Evolutionary conservation across 2,888 invertebrate species (phyloP).

Genomic region (Mythimna pallens): DNA sequence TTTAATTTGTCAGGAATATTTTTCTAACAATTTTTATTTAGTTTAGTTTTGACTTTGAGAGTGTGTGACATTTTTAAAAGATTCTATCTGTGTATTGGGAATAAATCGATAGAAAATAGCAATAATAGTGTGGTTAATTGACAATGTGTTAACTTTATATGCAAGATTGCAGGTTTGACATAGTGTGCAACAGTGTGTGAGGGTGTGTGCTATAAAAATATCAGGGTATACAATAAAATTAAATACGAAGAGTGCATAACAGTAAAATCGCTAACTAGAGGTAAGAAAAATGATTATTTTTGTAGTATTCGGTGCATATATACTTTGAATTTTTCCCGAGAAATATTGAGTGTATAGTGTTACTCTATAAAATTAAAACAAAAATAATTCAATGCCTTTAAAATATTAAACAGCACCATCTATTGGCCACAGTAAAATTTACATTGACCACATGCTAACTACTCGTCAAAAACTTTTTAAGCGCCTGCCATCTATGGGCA

Average conservation of each 20-base stretch:
- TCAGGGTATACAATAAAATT: background rate
- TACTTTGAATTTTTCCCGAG: background rate
- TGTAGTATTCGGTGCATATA: background rate
- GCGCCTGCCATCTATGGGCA: conserved; percentile 87
- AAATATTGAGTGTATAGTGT: background rate
- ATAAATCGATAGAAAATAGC: background rate
- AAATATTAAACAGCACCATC: conserved; percentile 74
- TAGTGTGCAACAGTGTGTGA: background rate
- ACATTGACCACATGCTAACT: conserved; percentile 62
- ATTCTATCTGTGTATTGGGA: background rate
- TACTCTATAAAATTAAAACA: background rate
- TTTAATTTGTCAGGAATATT: conserved; percentile 20
- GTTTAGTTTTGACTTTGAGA: conserved; percentile 38
- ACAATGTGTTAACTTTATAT: background rate
- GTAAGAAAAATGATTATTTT: background rate
- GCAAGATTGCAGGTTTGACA: background rate
- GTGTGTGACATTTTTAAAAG: conserved; percentile 17
- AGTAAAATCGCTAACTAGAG: background rate
- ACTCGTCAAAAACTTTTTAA: conserved; percentile 60
- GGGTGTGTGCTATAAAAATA: background rate
- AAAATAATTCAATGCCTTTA: background rate
- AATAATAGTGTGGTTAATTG: background rate
- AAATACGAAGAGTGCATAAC: too few species aligned
- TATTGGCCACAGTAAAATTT: conserved; percentile 73
- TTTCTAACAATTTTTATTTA: conserved; percentile 48